A percentile compares a stretch with the other conserved stretches of the same genome.
Evolutionary conservation across 2,113 vertebrate genomes (phyloP).

Genomic region (Paramisgurnus dabryanus): DNA sequence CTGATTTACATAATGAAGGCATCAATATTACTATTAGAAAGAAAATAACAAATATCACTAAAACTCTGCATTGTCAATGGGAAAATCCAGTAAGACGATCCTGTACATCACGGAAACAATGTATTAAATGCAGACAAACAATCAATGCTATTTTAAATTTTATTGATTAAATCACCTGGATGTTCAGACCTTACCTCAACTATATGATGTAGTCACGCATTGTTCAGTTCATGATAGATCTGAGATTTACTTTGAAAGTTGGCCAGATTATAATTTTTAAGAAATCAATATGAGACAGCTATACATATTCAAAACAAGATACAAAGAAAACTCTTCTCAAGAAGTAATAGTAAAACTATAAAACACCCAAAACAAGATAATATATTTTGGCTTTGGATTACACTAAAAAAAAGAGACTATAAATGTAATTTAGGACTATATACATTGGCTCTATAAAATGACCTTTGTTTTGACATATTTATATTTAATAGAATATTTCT

Average conservation of each 20-base stretch:
- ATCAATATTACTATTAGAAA: no score
- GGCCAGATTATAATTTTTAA: slow-evolving; percentile 3
- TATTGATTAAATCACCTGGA: background rate
- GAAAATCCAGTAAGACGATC: background rate
- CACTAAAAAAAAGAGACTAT: background rate
- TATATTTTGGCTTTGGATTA: slow-evolving; percentile 24
- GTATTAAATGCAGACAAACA: background rate
- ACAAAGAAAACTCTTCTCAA: background rate
- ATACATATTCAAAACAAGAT: background rate
- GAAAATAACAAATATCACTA: no score
- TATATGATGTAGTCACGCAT: background rate
- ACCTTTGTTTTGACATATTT: background rate
- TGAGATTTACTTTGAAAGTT: background rate
- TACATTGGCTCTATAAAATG: background rate
- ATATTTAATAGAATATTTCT: background rate
- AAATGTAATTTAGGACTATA: background rate
- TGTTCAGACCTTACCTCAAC: background rate
- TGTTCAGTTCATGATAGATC: background rate
- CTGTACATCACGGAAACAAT: background rate
- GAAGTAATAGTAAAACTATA: background rate
- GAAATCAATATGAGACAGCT: background rate
- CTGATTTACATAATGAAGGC: no score
- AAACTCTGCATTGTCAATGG: no score
- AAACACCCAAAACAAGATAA: background rate
- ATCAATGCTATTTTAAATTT: background rate